These are phyloP conservation scores for Rotaria sp. DNA, from an alignment of 2,888 invertebrate species.

Conservation along the genomic window DNA sequence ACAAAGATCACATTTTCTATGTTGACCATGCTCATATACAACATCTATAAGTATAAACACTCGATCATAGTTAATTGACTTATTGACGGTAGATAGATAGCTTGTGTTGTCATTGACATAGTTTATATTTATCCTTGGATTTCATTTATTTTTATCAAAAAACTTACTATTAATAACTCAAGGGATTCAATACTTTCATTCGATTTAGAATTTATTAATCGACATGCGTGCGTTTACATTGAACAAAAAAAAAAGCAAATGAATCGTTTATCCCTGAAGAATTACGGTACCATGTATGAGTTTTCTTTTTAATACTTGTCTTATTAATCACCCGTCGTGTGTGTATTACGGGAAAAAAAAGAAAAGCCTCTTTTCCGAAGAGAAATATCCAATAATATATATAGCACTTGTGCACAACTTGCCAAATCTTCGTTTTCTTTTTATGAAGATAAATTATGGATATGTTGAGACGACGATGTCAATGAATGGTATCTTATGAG, in stretches of 20 bases:
- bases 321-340: background rate
- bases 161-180: background rate
- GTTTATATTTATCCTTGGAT: background rate
- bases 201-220: background rate
- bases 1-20: slow-evolving; percentile 7
- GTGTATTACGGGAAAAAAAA: background rate
- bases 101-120: background rate
- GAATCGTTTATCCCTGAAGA: background rate
- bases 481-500: background rate
- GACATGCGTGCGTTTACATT: background rate
- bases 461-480: background rate
- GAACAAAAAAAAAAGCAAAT: background rate
- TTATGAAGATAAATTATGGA: background rate
- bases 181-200: background rate
- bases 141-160: background rate
- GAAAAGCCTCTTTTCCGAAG: background rate
- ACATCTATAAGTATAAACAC: background rate
- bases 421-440: background rate
- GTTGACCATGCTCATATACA: background rate
- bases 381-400: background rate
- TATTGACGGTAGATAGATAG: background rate
- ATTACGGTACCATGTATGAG: background rate
- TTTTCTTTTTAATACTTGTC: background rate
- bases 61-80: background rate
- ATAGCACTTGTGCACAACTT: background rate